Percentiles rank a stretch among this genome's conserved stretches.
phyloP scores from a whole-genome alignment of 2,113 vertebrate species.

The Nothocercus nigrocapillus region DNA sequence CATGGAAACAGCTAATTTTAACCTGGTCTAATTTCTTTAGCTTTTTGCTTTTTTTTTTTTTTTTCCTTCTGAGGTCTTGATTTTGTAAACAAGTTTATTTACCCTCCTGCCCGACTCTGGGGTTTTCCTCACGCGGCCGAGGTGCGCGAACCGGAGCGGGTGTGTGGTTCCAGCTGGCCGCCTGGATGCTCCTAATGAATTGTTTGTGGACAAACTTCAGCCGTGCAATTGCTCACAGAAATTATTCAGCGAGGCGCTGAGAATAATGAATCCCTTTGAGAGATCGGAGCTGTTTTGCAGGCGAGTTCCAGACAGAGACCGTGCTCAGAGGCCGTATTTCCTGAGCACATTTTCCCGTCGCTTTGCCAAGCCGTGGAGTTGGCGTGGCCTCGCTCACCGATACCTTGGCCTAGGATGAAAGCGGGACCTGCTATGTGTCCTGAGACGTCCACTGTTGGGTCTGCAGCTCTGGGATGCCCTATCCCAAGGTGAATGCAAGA shows the following conservation, averaged over 20 bases:
- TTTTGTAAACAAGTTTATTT: conserved; percentile 37
- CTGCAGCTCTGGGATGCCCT: not conserved
- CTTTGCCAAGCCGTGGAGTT: conserved; percentile 6
- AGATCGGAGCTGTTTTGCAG: conserved; percentile 53
- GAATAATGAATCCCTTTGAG: conserved; percentile 67
- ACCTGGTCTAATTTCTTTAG: not conserved
- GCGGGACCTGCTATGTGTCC: too few relatives aligned
- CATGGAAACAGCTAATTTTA: not conserved
- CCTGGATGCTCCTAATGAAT: not conserved
- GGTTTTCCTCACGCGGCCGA: not conserved
- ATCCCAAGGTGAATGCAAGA: not conserved
- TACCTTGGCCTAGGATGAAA: not conserved
- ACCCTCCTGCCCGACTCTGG: not conserved
- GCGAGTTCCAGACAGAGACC: conserved; percentile 38
- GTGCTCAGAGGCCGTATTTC: not conserved
- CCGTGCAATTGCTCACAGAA: conserved; percentile 44
- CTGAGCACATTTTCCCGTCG: conserved; percentile 17
- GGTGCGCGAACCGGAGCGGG: not conserved
- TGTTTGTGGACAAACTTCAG: conserved; percentile 57
- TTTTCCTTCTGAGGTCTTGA: not conserved
- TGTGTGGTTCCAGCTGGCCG: not conserved
- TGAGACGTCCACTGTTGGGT: not conserved
- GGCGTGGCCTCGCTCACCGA: not conserved
- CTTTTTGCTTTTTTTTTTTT: not conserved
- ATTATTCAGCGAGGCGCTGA: conserved; percentile 61